Percentiles rank a stretch among this genome's conserved stretches.
phyloP scores from a whole-genome alignment of 1,140 invertebrate genomes.

The Glomeris maerens region DNA sequence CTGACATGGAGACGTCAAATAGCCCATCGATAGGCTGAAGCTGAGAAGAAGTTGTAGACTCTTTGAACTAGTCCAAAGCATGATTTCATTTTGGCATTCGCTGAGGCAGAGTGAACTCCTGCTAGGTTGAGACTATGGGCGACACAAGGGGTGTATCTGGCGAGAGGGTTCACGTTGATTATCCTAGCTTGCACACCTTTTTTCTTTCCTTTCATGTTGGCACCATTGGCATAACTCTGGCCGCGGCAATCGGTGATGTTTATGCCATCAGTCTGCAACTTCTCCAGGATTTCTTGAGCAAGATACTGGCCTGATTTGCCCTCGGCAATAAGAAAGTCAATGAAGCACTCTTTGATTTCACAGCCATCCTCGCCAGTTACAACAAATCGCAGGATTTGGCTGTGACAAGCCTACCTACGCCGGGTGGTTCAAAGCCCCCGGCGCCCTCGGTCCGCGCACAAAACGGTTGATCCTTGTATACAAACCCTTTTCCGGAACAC shows the following conservation, averaged over 20 bases:
- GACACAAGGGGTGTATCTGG: conserved; percentile 8
- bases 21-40: neutral
- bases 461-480: too few species aligned
- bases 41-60: neutral
- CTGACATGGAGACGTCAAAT: too few species aligned
- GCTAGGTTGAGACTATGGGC: conserved; percentile 9
- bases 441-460: too few species aligned
- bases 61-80: neutral
- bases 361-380: conserved; percentile 5
- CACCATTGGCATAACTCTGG: conserved; percentile 15
- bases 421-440: too few species aligned
- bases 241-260: conserved; percentile 11
- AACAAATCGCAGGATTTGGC: conserved; percentile 16
- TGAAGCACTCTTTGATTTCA: conserved; percentile 8
- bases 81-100: neutral
- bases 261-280: conserved; percentile 7
- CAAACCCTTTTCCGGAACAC: too few species aligned
- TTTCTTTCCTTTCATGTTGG: conserved; percentile 9
- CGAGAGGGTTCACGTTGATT: conserved; percentile 6
- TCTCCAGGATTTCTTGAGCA: conserved; percentile 7
- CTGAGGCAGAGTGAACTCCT: neutral
- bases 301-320: conserved; percentile 10
- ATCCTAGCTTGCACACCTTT: conserved; percentile 8
- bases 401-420: too few species aligned
- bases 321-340: conserved; percentile 10